These are phyloP conservation scores for Orestias chungarensis DNA, from an alignment of 2,797 vertebrate genomes.

Conservation along the genomic window DNA sequence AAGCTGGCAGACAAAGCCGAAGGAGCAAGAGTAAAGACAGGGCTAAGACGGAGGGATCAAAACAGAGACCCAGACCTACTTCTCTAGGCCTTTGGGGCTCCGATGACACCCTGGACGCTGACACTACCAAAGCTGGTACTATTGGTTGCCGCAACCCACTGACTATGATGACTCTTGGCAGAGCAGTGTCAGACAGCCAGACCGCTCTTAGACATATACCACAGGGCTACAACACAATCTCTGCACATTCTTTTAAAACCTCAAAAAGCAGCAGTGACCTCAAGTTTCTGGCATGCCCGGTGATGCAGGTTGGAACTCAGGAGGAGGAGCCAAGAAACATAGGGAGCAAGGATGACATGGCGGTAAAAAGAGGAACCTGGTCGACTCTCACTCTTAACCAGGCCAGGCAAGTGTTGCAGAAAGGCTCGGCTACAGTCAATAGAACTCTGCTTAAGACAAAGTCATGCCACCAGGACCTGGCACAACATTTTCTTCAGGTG, in stretches of 20 bases:
- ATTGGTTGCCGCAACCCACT: conserved; percentile 89
- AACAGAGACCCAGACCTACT: conserved; percentile 87
- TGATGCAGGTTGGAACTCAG: conserved; percentile 76
- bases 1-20: conserved; percentile 82
- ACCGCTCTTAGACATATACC: conserved; percentile 88
- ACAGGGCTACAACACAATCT: conserved; percentile 97
- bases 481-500: conserved; percentile 98
- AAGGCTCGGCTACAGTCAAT: conserved; percentile 94
- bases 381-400: conserved; percentile 96
- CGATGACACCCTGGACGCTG: conserved; percentile 89
- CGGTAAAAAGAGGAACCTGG: conserved; percentile 96
- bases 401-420: conserved; percentile 94
- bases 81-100: conserved; percentile 97
- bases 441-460: conserved; percentile 95
- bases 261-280: conserved; percentile 97
- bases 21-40: conserved; percentile 97
- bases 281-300: conserved; percentile 81
- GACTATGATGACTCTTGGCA: conserved; percentile 94
- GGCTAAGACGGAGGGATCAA: conserved; percentile 90
- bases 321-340: conserved; percentile 77
- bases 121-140: conserved; percentile 79
- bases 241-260: conserved; percentile 93
- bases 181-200: conserved; percentile 90
- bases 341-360: conserved; percentile 82
- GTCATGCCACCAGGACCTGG: conserved; percentile 94